These are phyloP conservation scores for Tympanoctomys barrerae DNA, from an alignment of 2,797 vertebrate species.

Conservation along the genomic window DNA sequence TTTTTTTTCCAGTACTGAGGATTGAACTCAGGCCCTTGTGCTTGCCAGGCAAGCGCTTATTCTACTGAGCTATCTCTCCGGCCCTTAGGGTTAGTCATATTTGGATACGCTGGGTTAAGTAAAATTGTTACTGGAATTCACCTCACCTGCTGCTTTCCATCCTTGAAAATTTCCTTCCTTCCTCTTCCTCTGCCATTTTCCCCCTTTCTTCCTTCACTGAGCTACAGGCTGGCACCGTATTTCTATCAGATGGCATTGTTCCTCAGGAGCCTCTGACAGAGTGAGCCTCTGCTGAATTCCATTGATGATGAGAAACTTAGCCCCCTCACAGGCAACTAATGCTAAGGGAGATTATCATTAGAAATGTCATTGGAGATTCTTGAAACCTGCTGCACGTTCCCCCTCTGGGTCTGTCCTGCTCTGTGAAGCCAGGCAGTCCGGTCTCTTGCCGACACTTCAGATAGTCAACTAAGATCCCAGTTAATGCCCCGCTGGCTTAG, in stretches of 20 bases:
- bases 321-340: rapidly evolving
- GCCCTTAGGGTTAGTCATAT: too few relatives aligned
- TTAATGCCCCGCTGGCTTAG: rapidly evolving
- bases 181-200: background rate
- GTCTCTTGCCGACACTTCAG: background rate
- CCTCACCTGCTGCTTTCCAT: background rate
- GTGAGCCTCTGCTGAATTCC: background rate
- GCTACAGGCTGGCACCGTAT: rapidly evolving
- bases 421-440: rapidly evolving
- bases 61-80: too few relatives aligned
- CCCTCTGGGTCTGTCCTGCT: background rate
- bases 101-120: rapidly evolving
- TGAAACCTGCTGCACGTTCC: background rate
- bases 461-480: rapidly evolving
- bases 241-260: background rate
- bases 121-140: too few relatives aligned
- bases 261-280: background rate
- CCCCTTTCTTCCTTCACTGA: background rate
- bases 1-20: too few relatives aligned
- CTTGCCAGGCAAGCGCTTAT: too few relatives aligned
- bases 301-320: background rate
- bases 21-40: too few relatives aligned
- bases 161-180: background rate
- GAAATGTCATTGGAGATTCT: background rate
- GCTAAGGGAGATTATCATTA: background rate